phyloP scores from a whole-genome alignment of 1,140 invertebrate genomes.

The Caerostris darwini region DNA sequence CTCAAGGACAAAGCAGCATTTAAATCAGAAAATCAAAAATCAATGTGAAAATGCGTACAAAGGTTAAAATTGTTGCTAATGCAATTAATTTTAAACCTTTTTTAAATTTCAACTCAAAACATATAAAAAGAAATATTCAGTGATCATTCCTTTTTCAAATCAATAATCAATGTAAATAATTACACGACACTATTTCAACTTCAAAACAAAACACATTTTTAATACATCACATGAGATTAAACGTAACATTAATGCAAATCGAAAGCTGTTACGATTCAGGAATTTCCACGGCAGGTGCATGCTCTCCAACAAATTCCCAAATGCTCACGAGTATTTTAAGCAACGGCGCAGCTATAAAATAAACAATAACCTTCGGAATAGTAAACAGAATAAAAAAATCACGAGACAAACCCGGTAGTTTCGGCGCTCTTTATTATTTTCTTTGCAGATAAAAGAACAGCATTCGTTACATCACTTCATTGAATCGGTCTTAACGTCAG shows the following conservation, averaged over 20 bases:
- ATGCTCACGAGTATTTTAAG: constrained; percentile 5
- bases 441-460: not conserved
- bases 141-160: too few relatives aligned
- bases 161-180: too few relatives aligned
- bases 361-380: not conserved
- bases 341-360: constrained; percentile 25
- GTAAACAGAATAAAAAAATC: constrained; percentile 8
- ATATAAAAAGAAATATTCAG: too few relatives aligned
- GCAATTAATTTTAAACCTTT: too few relatives aligned
- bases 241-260: not conserved
- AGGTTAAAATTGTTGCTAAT: too few relatives aligned
- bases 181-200: too few relatives aligned
- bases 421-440: not conserved
- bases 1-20: too few relatives aligned
- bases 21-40: too few relatives aligned
- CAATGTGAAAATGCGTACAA: too few relatives aligned
- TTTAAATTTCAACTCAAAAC: too few relatives aligned
- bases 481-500: not conserved
- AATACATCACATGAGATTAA: not conserved
- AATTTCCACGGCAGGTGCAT: not conserved
- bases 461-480: not conserved
- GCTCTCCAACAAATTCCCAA: not conserved
- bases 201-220: too few relatives aligned
- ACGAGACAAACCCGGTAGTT: not conserved
- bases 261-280: not conserved